Conservation (phyloP, 2,888 invertebrate species). For the Drosophila trichaetosa region DNA sequence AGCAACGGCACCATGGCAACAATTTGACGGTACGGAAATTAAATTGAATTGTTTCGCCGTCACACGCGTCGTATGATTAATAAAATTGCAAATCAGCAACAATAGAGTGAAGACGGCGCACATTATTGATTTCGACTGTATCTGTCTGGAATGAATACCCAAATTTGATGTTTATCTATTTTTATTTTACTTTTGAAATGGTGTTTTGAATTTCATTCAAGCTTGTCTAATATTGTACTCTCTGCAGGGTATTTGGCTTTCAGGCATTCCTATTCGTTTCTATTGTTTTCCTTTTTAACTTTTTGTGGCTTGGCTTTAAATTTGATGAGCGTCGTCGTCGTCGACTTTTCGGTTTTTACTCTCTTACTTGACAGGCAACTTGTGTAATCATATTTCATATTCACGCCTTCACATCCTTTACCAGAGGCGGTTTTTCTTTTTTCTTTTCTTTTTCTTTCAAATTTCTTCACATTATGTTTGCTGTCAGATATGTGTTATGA, state of each 20-base stretch:
- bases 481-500: constrained; percentile 45
- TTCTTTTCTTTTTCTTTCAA: not conserved
- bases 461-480: constrained; percentile 40
- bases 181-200: not conserved
- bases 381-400: constrained; percentile 55
- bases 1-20: constrained; percentile 46
- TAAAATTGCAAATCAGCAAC: constrained; percentile 24
- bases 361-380: constrained; percentile 29
- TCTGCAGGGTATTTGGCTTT: constrained; percentile 13
- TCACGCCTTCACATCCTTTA: constrained; percentile 50
- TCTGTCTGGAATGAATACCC: not conserved
- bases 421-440: constrained; percentile 3
- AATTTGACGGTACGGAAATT: constrained; percentile 24
- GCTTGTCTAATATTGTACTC: not conserved
- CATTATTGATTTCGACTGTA: constrained; percentile 44
- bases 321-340: constrained; percentile 32
- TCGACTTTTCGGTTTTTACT: constrained; percentile 30
- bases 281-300: not conserved
- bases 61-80: constrained; percentile 62
- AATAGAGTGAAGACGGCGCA: not conserved
- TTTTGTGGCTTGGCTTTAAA: constrained; percentile 26
- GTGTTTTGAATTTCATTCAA: not conserved
- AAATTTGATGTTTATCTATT: not conserved
- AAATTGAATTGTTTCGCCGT: constrained; percentile 19
- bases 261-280: not conserved